These are phyloP conservation scores for Neosalanx taihuensis DNA, from an alignment of 2,797 vertebrate genomes.

Conservation along the genomic window DNA sequence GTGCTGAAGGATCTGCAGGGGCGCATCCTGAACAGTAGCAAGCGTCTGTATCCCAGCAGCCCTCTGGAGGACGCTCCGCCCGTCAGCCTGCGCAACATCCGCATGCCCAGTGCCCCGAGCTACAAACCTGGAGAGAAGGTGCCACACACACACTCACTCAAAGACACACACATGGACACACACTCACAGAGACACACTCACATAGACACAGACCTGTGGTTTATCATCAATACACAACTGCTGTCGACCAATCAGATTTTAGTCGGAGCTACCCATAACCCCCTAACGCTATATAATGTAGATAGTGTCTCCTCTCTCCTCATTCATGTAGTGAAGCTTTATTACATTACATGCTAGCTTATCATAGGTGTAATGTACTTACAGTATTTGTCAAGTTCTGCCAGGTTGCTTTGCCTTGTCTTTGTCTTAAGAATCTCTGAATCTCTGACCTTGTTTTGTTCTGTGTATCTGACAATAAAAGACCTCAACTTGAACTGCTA, in stretches of 20 bases:
- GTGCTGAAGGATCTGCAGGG: constrained; percentile 85
- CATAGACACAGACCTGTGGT: not conserved
- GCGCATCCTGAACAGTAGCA: constrained; percentile 87
- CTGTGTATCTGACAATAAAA: too few relatives aligned
- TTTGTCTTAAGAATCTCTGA: too few relatives aligned
- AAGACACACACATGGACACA: not conserved
- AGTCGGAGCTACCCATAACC: too few relatives aligned
- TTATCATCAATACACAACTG: not conserved
- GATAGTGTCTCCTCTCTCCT: too few relatives aligned
- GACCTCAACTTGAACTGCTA: too few relatives aligned
- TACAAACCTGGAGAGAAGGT: constrained; percentile 96
- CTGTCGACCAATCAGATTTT: not conserved
- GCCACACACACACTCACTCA: constrained; percentile 10
- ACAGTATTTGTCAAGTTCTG: too few relatives aligned
- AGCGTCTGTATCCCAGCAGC: constrained; percentile 82
- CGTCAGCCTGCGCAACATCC: constrained; percentile 84
- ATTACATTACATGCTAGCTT: too few relatives aligned
- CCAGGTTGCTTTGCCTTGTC: too few relatives aligned
- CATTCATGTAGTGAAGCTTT: too few relatives aligned
- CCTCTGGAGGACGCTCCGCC: constrained; percentile 85
- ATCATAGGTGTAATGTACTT: too few relatives aligned
- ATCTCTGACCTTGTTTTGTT: too few relatives aligned
- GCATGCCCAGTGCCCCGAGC: constrained; percentile 87
- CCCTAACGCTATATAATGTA: too few relatives aligned
- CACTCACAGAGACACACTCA: not conserved